phyloP scores from a whole-genome alignment of 2,797 vertebrate genomes.

The Erethizon dorsatum region DNA sequence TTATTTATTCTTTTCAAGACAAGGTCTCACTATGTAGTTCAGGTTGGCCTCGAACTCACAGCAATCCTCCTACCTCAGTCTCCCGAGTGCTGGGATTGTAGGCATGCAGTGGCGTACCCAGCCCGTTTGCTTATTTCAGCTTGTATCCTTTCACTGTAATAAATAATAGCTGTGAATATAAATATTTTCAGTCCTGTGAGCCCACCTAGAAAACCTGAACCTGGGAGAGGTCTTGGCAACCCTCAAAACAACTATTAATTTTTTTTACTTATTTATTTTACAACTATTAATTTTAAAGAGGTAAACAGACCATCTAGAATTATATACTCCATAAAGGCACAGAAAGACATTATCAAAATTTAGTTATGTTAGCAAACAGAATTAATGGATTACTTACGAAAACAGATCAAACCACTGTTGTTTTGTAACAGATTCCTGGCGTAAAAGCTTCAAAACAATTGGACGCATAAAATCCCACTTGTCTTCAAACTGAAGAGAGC shows the following conservation, averaged over 20 bases:
- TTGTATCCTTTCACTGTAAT: neutral
- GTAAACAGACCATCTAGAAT: constrained; percentile 11
- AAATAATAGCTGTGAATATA: neutral
- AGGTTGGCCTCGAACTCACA: neutral
- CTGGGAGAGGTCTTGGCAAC: neutral
- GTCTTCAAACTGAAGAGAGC: constrained; percentile 99
- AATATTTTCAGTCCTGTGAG: neutral
- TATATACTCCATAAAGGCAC: neutral
- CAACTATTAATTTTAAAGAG: constrained; percentile 22
- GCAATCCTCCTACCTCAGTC: neutral
- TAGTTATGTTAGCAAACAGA: constrained; percentile 66
- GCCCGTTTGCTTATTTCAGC: neutral
- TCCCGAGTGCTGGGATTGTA: neutral
- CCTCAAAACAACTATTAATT: neutral
- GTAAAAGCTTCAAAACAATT: constrained; percentile 98
- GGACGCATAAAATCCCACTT: constrained; percentile 99
- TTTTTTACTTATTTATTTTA: neutral
- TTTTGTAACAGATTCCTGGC: constrained; percentile 98
- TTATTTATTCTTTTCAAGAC: neutral
- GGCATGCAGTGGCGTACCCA: neutral
- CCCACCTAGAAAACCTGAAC: neutral
- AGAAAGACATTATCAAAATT: constrained; percentile 51
- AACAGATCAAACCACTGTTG: constrained; percentile 99
- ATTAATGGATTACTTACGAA: constrained; percentile 93
- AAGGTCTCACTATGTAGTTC: neutral